Conservation (phyloP, 2,888 invertebrate species). For the Parnassius orleans region DNA sequence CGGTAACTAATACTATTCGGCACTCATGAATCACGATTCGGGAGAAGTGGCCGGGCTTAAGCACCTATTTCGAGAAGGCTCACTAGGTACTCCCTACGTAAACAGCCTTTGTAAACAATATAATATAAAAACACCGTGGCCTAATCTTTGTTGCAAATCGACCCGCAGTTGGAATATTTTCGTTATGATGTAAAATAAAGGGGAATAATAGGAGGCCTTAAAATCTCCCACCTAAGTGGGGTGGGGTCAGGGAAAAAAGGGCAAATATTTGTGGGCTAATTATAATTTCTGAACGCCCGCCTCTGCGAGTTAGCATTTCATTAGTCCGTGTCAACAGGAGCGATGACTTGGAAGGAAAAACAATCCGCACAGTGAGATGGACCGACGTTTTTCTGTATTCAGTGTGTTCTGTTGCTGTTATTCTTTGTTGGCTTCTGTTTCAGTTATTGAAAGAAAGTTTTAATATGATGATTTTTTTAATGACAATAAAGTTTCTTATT, state of each 20-base stretch:
- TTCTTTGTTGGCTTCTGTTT: too few species aligned
- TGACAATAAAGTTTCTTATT: too few species aligned
- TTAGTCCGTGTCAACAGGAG: conserved; percentile 32
- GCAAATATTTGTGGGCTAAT: conserved; percentile 30
- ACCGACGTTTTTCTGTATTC: neutral
- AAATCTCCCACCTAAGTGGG: conserved; percentile 1
- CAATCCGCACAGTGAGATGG: neutral
- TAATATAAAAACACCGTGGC: too few species aligned
- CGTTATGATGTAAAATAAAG: neutral
- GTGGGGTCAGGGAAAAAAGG: conserved; percentile 11
- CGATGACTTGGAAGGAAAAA: conserved; percentile 28
- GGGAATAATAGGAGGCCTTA: conserved; percentile 21
- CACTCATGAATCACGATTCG: too few species aligned
- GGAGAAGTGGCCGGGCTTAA: too few species aligned
- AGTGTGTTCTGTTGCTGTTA: neutral
- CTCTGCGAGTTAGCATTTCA: conserved; percentile 33
- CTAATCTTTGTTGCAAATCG: conserved; percentile 3
- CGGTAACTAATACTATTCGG: too few species aligned
- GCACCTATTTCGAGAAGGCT: too few species aligned
- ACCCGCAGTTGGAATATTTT: conserved; percentile 3
- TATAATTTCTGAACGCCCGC: conserved; percentile 26
- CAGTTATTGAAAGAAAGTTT: too few species aligned
- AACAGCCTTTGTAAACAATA: too few species aligned
- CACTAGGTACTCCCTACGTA: too few species aligned
- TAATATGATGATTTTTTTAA: too few species aligned